Evolutionary conservation across 2,113 vertebrate species (phyloP), one percentile per base, ranked within the genome.

Genomic region (Donacobius atricapilla): DNA sequence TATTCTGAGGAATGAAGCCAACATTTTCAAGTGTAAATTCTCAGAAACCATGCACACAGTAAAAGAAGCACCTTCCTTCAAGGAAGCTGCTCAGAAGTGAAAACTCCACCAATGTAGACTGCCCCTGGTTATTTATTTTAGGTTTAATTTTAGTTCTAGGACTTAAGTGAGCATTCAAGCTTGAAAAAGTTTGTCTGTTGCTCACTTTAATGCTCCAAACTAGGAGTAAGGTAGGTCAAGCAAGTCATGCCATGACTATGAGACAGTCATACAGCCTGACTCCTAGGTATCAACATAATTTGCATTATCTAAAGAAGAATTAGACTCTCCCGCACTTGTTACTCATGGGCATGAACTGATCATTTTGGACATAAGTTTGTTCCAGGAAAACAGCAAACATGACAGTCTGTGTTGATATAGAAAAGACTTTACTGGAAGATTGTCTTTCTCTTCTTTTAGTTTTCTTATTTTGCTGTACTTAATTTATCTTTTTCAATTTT

Each of bases 161-260:
- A 66, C 22, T 66, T 83, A 95, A 94, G 30, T 75, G 93, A 95
- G 39, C 87, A 89, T 84, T 89, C 81, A 87, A 58, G 11, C n/a
- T 75, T 82, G 51, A 91, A 91, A 91, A 84, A 68, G 11, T 58
- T 83, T 15, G 0, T 57, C 44, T 89, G 44, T 45, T 90, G 54
- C 47, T 83, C 76, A 35, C 9, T 89, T 37, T 45, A 77, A 61
- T 47, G 30, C 44, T 91, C 31, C 51, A 77, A 48, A 42, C 20
- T 5, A 73, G 39, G 25, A 87, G 21, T 37, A 54, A 82, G 47
- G 33, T 58, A 78, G 42, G 45, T 63, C 51, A 75, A 84, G 31
- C 15, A 92, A 86, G 40, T 68, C 65, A 60, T 33, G 30, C 35
- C 17, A 64, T 60, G 30, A 73, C n/a, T 47, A 33, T 45, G 40